These are phyloP conservation scores for Microtus richardsoni DNA, from an alignment of 2,113 vertebrate species.

Conservation along the genomic window DNA sequence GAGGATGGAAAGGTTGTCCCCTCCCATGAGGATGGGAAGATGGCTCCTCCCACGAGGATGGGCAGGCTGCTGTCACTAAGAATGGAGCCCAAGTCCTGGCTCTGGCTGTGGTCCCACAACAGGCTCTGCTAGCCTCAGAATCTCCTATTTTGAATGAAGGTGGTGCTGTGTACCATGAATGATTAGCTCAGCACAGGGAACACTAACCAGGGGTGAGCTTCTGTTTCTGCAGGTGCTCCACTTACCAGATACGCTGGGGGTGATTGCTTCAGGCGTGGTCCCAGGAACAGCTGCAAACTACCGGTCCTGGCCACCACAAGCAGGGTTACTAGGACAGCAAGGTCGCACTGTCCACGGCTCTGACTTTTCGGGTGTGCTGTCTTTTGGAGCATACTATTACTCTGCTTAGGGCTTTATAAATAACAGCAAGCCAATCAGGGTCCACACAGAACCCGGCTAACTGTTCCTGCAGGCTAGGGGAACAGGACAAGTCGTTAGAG, in stretches of 20 bases:
- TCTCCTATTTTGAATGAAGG: background rate
- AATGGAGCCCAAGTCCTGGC: background rate
- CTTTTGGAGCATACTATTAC: background rate
- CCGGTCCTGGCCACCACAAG: background rate
- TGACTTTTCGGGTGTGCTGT: background rate
- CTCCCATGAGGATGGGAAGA: too few relatives aligned
- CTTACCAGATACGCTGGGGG: background rate
- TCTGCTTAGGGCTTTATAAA: background rate
- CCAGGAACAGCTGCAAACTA: background rate
- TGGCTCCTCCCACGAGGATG: too few relatives aligned
- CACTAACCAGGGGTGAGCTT: background rate
- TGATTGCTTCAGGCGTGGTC: background rate
- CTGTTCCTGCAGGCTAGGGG: background rate
- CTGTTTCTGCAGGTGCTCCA: background rate
- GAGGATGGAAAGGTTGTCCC: background rate
- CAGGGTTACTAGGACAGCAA: background rate
- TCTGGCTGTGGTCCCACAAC: background rate
- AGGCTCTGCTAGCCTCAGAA: background rate
- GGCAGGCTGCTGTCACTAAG: background rate
- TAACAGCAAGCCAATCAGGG: background rate
- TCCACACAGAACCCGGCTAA: background rate
- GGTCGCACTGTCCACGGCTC: background rate
- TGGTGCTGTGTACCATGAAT: background rate
- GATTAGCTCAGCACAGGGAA: background rate
- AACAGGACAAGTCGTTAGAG: background rate